phyloP scores from a whole-genome alignment of 2,113 vertebrate genomes.

The Hypocryptadius cinnamomeus region DNA sequence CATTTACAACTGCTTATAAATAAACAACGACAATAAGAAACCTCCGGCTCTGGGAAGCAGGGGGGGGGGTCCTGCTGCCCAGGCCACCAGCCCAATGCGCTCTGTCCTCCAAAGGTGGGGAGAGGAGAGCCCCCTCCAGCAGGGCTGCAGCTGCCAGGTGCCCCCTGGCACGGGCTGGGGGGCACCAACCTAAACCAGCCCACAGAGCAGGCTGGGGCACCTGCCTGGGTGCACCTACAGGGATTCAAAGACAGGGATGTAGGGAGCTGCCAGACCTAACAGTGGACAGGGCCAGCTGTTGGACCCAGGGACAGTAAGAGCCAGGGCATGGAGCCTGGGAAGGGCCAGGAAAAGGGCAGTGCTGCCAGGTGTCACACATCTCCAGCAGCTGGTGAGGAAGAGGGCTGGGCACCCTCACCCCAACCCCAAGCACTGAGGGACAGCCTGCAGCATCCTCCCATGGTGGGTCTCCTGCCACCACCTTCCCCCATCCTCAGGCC shows the following conservation, averaged over 20 bases:
- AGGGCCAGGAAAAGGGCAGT: background rate
- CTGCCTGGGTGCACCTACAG: background rate
- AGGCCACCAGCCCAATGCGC: background rate
- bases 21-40: slow-evolving; percentile 1
- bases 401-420: background rate
- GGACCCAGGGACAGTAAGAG: background rate
- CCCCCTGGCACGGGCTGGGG: background rate
- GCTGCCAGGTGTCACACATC: background rate
- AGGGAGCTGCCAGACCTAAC: background rate
- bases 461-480: background rate
- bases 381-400: background rate
- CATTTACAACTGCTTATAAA: slow-evolving; percentile 51
- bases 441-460: background rate
- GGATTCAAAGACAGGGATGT: background rate
- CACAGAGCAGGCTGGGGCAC: background rate
- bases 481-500: background rate
- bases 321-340: background rate
- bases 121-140: background rate
- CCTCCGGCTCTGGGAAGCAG: background rate
- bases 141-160: background rate
- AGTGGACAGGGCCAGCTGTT: rapidly evolving
- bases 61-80: rapidly evolving
- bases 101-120: background rate
- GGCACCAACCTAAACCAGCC: background rate
- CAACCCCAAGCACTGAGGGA: background rate